These are phyloP conservation scores for Parauchenoglanis ngamensis DNA, from an alignment of 2,797 vertebrate species.

Conservation along the genomic window DNA sequence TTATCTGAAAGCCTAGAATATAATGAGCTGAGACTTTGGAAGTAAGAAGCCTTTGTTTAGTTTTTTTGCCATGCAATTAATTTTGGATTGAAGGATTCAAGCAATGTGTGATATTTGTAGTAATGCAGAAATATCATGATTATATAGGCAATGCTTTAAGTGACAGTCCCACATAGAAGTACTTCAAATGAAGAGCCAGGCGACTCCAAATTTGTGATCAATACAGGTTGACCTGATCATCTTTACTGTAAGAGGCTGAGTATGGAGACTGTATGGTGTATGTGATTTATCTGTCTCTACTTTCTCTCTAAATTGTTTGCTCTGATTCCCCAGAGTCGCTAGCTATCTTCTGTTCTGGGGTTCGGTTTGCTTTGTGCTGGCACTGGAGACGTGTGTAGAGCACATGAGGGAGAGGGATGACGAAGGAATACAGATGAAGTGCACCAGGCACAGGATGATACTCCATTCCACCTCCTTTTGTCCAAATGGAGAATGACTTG, in stretches of 20 bases:
- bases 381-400: constrained; percentile 35
- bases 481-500: constrained; percentile 34
- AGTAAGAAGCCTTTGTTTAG: not conserved
- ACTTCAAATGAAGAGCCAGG: not conserved
- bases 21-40: not conserved
- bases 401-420: constrained; percentile 47
- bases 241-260: constrained; percentile 42
- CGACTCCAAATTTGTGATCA: not conserved
- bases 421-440: constrained; percentile 53
- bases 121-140: not conserved
- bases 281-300: constrained; percentile 19
- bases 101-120: not conserved
- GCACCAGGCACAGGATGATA: constrained; percentile 55
- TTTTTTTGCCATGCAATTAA: not conserved
- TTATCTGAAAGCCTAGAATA: not conserved
- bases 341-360: constrained; percentile 48
- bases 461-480: constrained; percentile 49
- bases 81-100: not conserved
- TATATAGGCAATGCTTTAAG: not conserved
- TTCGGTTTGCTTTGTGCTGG: constrained; percentile 56
- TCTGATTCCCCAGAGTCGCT: constrained; percentile 59
- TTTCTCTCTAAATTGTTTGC: constrained; percentile 21
- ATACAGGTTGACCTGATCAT: constrained; percentile 40
- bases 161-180: not conserved
- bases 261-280: not conserved